Base-by-base conservation (phyloP, 2,888 invertebrate species). In the Harmothoe impar region DNA sequence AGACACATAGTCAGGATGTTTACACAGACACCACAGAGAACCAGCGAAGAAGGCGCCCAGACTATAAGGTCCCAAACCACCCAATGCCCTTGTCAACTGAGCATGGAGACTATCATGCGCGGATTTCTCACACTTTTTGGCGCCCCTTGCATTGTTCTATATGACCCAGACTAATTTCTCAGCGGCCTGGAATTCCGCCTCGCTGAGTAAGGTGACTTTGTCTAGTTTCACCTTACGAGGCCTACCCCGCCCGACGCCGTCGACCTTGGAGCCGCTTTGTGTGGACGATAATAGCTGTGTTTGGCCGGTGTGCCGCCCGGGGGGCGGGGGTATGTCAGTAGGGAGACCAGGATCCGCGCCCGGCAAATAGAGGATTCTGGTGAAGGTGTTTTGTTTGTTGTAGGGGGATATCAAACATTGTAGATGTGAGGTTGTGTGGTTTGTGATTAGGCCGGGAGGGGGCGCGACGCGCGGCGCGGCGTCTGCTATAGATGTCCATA, bases 201-300 rank as follows among this genome's bases (percentile, higher is more conserved):
- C 7, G 20, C 5, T 84, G 5, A n/a, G n/a, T 23, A 25, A 29
- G 86, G 54, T 17, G 86, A 86, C 52, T 86, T 86, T 86, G 86
- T 54, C 52, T 54, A 86, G 86, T 52, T 51, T 86, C 86, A 86
- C 54, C 86, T 86, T 86, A 86, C 86, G 31, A n/a, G 17, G n/a
- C 15, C 43, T 15, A n/a, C 35, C 35, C 84, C 25, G 23, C 51
- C 51, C 52, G 54, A 23, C 54, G 15, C 0, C 29, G 86, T 17
- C 33, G 86, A 86, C 86, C 86, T 86, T 86, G 86, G 54, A 52
- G n/a, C 29, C 29, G 86, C 56, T 54, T 86, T 86, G 86, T 86
- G n/a, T 20, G 86, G 54, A 52, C 86, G 86, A 86, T 86, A 86
- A 86, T 86, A 56, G 54, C 52, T 54, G 25, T 86, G 25, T 86